Base-by-base conservation (phyloP, 2,888 invertebrate species). In the Drosophila conformis region DNA sequence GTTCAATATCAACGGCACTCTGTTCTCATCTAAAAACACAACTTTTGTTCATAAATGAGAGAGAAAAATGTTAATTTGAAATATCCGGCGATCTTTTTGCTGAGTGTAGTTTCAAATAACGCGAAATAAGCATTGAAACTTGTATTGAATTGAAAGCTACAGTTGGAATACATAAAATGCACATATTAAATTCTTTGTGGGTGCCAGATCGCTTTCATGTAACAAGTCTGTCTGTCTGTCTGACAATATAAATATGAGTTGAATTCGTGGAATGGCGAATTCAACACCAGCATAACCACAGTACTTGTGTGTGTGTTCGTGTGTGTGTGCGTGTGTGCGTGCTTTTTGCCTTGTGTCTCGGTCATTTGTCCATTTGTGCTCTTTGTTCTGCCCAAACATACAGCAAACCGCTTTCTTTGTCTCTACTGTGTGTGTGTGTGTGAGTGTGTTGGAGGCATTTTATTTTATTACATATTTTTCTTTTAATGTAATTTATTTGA, bases 401-500 rank as follows among this genome's bases (percentile, higher is more conserved):
- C 10, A 66, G 68, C 21, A 53, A 36, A 13, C 21, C 31, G 25
- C 38, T 49, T 33, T 31, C 36, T 59, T 42, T 64, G 36, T 53
- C 52, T 40, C 57, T 40, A 13, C 4, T 40, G 21, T 54, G 18
- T 61, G 31, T 48, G 31, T 46, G 49, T 36, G 58, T 46, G 49
- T 36, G 53, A 57, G 46, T 59, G 63, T 31, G 51, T 42, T 61
- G 54, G 31, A 58, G 58, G 67, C 73, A 83, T 86, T 82, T 78
- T 75, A 78, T 79, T 87, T 84, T 85, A 82, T 87, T 87, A 87
- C 82, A 82, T 84, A 87, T 82, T 84, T 82, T 88, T 86, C 87
- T 76, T 76, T 88, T 87, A 88, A 88, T 88, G 76, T 88, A 83
- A 83, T 83, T 88, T 88, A 83, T 83, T 88, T 88, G 73, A 82